Evolutionary conservation across 2,113 vertebrate genomes (phyloP).

Genomic region (Pseudorhombus dupliciocellatus): DNA sequence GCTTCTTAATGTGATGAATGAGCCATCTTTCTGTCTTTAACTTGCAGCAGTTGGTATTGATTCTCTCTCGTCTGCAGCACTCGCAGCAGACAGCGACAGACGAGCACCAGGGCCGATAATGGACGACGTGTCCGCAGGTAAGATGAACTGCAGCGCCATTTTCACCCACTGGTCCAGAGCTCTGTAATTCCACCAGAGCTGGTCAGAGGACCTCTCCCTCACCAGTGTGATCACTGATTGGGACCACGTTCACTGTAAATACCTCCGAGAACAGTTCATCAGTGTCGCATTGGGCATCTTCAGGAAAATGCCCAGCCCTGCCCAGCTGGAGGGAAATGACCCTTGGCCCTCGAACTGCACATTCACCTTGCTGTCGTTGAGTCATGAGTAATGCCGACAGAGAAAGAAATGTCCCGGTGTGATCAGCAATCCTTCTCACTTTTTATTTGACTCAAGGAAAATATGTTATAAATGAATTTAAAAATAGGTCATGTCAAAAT

Average conservation of each 20-base stretch:
- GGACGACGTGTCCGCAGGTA: constrained; percentile 32
- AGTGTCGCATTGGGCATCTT: not conserved
- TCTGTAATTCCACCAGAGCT: constrained; percentile 14
- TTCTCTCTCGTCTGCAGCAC: constrained; percentile 78
- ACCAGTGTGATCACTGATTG: too few relatives aligned
- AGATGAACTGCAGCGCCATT: constrained; percentile 18
- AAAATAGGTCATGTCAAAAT: not conserved
- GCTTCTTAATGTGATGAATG: constrained; percentile 71
- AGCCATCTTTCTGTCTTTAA: not conserved
- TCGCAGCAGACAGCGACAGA: constrained; percentile 27
- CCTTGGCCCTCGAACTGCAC: too few relatives aligned
- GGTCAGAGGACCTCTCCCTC: not conserved
- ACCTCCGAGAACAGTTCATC: too few relatives aligned
- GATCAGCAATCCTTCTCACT: not conserved
- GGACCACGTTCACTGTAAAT: too few relatives aligned
- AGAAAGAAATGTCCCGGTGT: constrained; percentile 4
- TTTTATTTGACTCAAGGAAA: constrained; percentile 19
- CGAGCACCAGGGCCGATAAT: constrained; percentile 25
- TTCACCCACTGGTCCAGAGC: not conserved
- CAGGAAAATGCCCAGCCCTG: not conserved
- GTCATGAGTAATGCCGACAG: not conserved
- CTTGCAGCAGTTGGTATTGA: constrained; percentile 90
- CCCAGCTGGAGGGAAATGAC: too few relatives aligned
- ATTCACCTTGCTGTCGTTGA: too few relatives aligned
- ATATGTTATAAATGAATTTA: constrained; percentile 11